Base-by-base conservation (phyloP, 1,140 invertebrate genomes). In the Mamestra configurata region DNA sequence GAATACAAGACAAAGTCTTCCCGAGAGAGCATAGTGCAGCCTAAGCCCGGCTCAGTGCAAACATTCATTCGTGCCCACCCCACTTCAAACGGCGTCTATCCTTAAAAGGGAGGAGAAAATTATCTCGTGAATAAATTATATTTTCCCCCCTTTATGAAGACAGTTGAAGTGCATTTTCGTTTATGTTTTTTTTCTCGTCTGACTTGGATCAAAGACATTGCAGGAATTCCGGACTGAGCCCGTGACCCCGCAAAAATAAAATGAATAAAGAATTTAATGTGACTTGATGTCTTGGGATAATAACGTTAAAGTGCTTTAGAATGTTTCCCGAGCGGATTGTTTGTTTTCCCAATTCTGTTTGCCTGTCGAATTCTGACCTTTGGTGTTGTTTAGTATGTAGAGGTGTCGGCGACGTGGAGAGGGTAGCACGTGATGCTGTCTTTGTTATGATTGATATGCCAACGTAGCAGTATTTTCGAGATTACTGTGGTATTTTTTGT, bases 111-210 rank as follows among this genome's bases (percentile, higher is more conserved):
- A 88, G 88, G 88, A 94, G 92, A 93, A 93, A 94, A 94, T 94
- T 94, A 94, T 94, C 92, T 94, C 88, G 89, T 94, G 93, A 94
- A 94, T 94, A 95, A 95, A 95, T 95, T 94, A 95, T 94, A 93
- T 93, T 93, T 92, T 90, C 91, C 82, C 89, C 92, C 90, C 88
- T 93, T 93, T 91, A 94, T 94, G 91, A 95, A 94, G 92, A 93
- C 90, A 90, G 88, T 88, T 91, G 88, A 92, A 94, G 92, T 95
- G 92, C 93, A 93, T 95, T 95, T 93, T 91, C 88, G 89, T 89
- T 90, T 86, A 90, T 92, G 86, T 91, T 92, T 93, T 93, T 82
- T 92, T 89, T 88, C 84, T 90, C 88, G 85, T 89, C 90, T 87
- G 86, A 75, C 82, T 87, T 87, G 93, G 90, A 95, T 95, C 93